These are phyloP conservation scores for Actinopyga echinites DNA, from an alignment of 53 echinoderm and acorn worm genomes.

Conservation along the genomic window DNA sequence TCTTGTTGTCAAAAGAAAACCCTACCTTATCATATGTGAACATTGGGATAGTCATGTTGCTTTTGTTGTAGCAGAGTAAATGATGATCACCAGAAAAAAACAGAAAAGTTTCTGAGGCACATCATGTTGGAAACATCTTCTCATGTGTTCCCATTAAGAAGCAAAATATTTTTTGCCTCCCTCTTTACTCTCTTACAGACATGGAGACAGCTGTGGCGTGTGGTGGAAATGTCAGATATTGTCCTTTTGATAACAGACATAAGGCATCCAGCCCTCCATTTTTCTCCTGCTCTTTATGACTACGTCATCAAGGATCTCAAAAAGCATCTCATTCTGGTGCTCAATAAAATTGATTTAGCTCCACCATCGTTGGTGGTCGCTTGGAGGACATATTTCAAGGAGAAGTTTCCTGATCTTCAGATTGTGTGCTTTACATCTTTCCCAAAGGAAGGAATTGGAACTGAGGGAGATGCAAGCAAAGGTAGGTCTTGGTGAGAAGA, in stretches of 20 bases:
- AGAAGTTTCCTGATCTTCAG: slow-evolving; percentile 79
- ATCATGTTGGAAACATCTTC: not conserved
- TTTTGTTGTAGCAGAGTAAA: no score
- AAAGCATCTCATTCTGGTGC: slow-evolving; percentile 83
- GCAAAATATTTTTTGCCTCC: not conserved
- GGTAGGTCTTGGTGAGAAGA: not conserved
- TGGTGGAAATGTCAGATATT: slow-evolving; percentile 95
- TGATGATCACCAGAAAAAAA: no score
- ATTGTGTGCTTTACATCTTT: slow-evolving; percentile 90
- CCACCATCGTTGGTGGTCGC: slow-evolving; percentile 90
- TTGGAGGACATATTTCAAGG: slow-evolving; percentile 87
- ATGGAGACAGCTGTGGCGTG: slow-evolving; percentile 95
- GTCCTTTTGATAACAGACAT: slow-evolving; percentile 80
- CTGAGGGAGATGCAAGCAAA: slow-evolving; percentile 63
- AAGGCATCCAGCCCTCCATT: slow-evolving; percentile 91
- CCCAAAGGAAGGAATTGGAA: slow-evolving; percentile 62
- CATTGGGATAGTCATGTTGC: no score
- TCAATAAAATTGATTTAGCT: slow-evolving; percentile 96
- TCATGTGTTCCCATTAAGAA: not conserved
- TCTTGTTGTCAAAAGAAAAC: no score
- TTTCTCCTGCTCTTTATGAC: slow-evolving; percentile 92
- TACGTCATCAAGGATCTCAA: slow-evolving; percentile 84
- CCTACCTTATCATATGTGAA: no score
- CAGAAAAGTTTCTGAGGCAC: not conserved
- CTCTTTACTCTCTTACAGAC: slow-evolving; percentile 57